A percentile compares a stretch with the other conserved stretches of the same genome.
These are phyloP conservation scores for Dinothrombium tinctorium DNA, from an alignment of 1,140 invertebrate genomes.

Conservation along the genomic window DNA sequence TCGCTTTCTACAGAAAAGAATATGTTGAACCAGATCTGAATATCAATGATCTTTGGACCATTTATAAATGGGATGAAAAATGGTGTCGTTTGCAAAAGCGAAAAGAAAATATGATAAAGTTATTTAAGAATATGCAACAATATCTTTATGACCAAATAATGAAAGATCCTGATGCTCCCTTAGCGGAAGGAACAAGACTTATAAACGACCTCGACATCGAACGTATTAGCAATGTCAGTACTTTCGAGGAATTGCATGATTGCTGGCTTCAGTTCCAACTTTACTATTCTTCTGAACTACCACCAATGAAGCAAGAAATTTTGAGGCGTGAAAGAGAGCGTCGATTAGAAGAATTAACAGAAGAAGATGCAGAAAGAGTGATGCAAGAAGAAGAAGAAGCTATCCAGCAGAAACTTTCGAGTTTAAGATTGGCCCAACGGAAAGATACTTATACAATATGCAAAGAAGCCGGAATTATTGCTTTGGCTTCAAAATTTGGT, in stretches of 20 bases:
- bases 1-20: slow-evolving; percentile 95
- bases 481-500: slow-evolving; percentile 72
- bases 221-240: slow-evolving; percentile 36
- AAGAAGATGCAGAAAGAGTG: slow-evolving; percentile 13
- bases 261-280: slow-evolving; percentile 76
- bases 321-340: slow-evolving; percentile 30
- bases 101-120: slow-evolving; percentile 50
- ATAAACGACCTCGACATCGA: slow-evolving; percentile 14
- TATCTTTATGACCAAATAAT: slow-evolving; percentile 61
- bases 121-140: slow-evolving; percentile 77
- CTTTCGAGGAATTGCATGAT: slow-evolving; percentile 70
- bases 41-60: slow-evolving; percentile 88
- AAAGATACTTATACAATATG: slow-evolving; percentile 69
- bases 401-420: slow-evolving; percentile 30
- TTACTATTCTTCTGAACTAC: slow-evolving; percentile 66
- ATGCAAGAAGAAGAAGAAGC: slow-evolving; percentile 24
- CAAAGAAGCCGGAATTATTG: slow-evolving; percentile 49
- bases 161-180: slow-evolving; percentile 51
- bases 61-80: slow-evolving; percentile 86
- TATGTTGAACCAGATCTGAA: slow-evolving; percentile 81
- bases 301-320: slow-evolving; percentile 49
- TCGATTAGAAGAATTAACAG: not conserved
- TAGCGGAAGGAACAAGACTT: slow-evolving; percentile 47
- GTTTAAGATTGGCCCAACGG: slow-evolving; percentile 32
- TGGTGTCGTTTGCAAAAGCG: slow-evolving; percentile 80